Base-by-base conservation (phyloP, 2,888 invertebrate genomes). In the Imbricaverruca yamaguchii region DNA sequence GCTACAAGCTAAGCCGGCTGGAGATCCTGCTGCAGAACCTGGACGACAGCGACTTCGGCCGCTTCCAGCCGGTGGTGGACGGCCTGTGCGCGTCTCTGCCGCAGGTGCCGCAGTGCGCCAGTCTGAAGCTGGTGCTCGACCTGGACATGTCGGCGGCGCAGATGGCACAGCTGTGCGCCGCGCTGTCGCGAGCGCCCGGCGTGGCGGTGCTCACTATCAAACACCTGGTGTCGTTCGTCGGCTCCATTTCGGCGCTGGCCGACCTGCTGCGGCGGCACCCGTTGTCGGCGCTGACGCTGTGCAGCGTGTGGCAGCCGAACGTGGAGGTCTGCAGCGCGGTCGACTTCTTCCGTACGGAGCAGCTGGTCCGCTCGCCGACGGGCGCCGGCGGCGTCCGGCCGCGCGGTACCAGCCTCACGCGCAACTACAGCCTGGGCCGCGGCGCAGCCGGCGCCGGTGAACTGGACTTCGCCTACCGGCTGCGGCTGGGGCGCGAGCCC, bases 21-120 rank as follows among this genome's bases (percentile, higher is more conserved):
- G 90, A 90, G 84, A 85, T 90, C 80, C 89, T 89, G 81, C 88
- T 90, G 84, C 90, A 90, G 0, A 88, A 89, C 80, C 85, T 90
- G 77, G 90, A 90, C 85, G 89, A 89, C 84, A 89, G 89, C 81
- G 89, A 89, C 21, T 89, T 88, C 83, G 88, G 88, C 83, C 88
- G 89, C 84, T 86, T 90, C 83, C 90, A 90, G 85, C 88, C 89
- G 82, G 88, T 90, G 81, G 89, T 90, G 57, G 88, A 89, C 83
- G 89, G 89, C n/a, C 86, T 90, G 81, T 89, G 89, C 83, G 87
- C 86, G 79, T 53, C 74, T 7, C 74, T 74, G 74, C 74, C 74
- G 74, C 55, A 21, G 39, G 74, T 80, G 82, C 63, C 84, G 86
- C 21, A 87, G 87, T 83, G 80, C 8, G 56, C 80, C 55, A 86